Evolutionary conservation across 2,113 vertebrate genomes (phyloP), one percentile per base, ranked within the genome.

Genomic region (Mustela lutreola): DNA sequence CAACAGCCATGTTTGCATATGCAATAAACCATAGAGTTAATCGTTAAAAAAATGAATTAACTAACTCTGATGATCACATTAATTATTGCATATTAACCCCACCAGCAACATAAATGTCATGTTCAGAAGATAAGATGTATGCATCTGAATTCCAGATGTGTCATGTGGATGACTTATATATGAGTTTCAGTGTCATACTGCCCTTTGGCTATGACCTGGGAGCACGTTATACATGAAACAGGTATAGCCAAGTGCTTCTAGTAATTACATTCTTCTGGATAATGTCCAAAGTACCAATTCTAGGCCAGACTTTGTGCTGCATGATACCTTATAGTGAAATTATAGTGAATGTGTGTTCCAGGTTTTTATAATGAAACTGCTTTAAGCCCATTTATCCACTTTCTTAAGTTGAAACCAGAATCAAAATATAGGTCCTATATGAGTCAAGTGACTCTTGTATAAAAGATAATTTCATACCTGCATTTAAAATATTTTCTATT

Each of bases 381-480:
- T 87, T 87, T 87, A 89, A 93, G 31, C 11, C 63, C 83, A 36
- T 83, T 62, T 97, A 65, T 85, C 11, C 19, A 33, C 22, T 92
- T 80, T 79, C 15, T 80, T 78, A 26, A 60, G 48, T 81, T 87
- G 45, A 85, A 95, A 73, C 33, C 33, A 92, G 31, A 95, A 78
- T 80, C 36, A 87, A 87, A 87, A 89, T 67, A 39, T 45, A 11
- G 92, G 16, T 70, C 15, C 82, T 62, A 11, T 22, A 9, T 85
- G 53, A 95, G 53, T 28, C 39, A 75, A 93, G 10, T 82, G 39
- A 80, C 10, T 86, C 3, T 89, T 48, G n/a, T 71, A 7, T 62
- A 84, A 92, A 83, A 82, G 1, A 3, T 60, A 96, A 79, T 71
- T 95, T 48, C 39, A n/a, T 92, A 81, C 21, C 9, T 94, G 36